phyloP scores from a whole-genome alignment of 2,797 vertebrate species.

The Allenopithecus nigroviridis region DNA sequence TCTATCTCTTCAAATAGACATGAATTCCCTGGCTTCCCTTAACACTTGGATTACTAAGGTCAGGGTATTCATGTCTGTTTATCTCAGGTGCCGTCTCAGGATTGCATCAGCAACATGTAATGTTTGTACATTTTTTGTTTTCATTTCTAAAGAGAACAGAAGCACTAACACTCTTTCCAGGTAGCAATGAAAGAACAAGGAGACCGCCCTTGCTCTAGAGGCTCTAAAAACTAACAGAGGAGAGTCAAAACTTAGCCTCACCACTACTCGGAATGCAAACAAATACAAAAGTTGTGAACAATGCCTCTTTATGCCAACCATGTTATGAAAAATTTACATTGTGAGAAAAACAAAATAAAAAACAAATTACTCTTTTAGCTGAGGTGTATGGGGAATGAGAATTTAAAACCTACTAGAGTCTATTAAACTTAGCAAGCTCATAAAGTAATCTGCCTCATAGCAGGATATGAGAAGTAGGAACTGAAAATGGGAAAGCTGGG shows the following conservation, averaged over 20 bases:
- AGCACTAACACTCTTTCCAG: background rate
- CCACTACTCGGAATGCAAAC: background rate
- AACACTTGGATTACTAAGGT: background rate
- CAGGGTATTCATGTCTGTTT: background rate
- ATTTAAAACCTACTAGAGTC: background rate
- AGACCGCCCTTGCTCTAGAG: background rate
- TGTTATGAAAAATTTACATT: background rate
- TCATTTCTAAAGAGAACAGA: conserved; percentile 22
- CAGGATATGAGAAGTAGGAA: background rate
- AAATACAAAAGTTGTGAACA: background rate
- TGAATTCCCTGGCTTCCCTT: background rate
- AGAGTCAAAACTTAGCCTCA: background rate
- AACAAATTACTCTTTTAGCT: background rate
- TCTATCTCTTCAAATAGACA: background rate
- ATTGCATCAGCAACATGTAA: background rate
- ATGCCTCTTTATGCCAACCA: background rate
- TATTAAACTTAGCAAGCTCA: background rate
- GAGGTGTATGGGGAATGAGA: background rate
- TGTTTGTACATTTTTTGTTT: background rate
- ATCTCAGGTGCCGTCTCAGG: background rate
- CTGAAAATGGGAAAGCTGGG: background rate
- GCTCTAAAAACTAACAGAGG: background rate
- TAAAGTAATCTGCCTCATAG: background rate
- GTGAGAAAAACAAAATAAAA: background rate
- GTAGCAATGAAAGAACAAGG: background rate